Base-by-base conservation (phyloP, 2,888 invertebrate genomes). In the Meloe dianella region DNA sequence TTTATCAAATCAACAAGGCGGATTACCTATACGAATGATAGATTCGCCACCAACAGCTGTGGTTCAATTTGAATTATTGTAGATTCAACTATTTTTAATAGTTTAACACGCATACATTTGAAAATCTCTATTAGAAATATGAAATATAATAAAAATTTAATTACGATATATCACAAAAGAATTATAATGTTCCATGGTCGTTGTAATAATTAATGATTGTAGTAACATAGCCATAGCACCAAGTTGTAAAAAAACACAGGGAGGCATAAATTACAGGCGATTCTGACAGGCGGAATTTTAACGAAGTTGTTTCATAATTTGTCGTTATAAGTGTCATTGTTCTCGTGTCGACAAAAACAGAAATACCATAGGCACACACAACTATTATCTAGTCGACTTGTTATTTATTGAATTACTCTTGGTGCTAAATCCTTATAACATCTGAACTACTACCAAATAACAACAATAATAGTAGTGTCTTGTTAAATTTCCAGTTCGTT, bases 281-380 rank as follows among this genome's bases (percentile, higher is more conserved):
- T 77, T 74, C 77, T 78, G 78, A 79, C 79, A 77, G 64, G 54
- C 71, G 79, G 80, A 80, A 80, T 80, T 78, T 80, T 80, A 80
- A 80, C 80, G 80, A 80, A 80, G 79, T 74, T 76, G 79, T 80
- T 79, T 79, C 78, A 79, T 79, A 79, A 80, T 80, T 80, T 80
- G 80, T 80, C 80, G 79, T 78, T 78, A 78, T 78, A 75, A 77
- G 75, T 77, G 77, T 78, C 78, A 78, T 79, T 79, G 79, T 79
- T 79, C 77, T 76, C 10, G 20, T 47, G 47, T 47, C 73, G 71
- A 72, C 70, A 67, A 74, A n/a, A 74, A 74, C 71, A 71, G 74
- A 47, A 75, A 74, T 75, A 77, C 74, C 74, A 65, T 60, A 67
- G 70, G 47, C 20, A 77, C 71, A 66, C 70, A 70, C 67, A 27